Base-by-base conservation (phyloP, 2,113 vertebrate species). In the Loxodonta africana region DNA sequence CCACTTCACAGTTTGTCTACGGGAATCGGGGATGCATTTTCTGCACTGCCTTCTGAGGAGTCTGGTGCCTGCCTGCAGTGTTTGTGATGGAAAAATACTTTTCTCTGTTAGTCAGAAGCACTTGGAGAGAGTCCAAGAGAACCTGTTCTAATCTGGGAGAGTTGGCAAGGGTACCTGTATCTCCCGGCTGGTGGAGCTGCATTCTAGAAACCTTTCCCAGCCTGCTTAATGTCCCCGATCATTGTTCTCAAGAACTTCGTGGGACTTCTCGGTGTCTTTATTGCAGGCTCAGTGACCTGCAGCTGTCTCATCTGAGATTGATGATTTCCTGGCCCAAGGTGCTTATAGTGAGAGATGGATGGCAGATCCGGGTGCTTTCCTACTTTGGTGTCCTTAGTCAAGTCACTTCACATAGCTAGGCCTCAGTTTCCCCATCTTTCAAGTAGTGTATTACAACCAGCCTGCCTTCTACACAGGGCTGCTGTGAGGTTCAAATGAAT, bases 21-120 rank as follows among this genome's bases (percentile, higher is more conserved):
- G 57, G 89, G 48, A 90, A 90, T 88, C 57, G 33, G 57, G 44
- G 60, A 30, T 90, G n/a, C 77, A 41, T 74, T 57, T 26, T 88
- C 60, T 95, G 83, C 71, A 33, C 48, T 95, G 25, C 93, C 78
- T 33, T 77, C 67, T 77, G 88, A 37, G 91, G 88, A 95, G 88
- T 80, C 84, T 90, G 96, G 46, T 88, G 88, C 46, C 81, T 84
- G 94, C 81, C 87, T 95, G 84, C 95, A 94, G 92, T 90, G 92
- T 92, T 95, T 92, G 96, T 2, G 46, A 62, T 98, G 96, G 97
- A 98, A 97, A 98, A 98, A 92, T 98, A 97, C 97, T 97, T 97
- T 92, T 92, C 95, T 89, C 87, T 57, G 65, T 98, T 97, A 97
- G 95, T 98, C 97, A 97, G 96, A 97, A 86, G 92, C 46, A 51